These are phyloP conservation scores for Stegodyphus dumicola DNA, from an alignment of 1,140 invertebrate species.

Conservation along the genomic window DNA sequence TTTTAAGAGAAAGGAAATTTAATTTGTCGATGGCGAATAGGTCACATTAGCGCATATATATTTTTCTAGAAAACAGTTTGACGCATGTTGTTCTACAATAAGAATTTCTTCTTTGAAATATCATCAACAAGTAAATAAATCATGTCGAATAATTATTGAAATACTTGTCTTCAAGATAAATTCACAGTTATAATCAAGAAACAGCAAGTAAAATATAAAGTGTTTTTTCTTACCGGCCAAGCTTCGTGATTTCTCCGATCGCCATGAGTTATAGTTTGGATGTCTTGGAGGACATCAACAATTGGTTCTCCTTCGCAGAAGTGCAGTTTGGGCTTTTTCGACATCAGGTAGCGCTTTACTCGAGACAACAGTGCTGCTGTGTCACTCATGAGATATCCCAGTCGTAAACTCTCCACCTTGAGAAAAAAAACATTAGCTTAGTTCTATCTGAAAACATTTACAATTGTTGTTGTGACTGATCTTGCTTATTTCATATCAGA, in stretches of 20 bases:
- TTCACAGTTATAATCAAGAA: neutral
- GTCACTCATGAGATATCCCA: conserved; percentile 51
- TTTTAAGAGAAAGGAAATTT: too few relatives aligned
- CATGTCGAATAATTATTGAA: too few relatives aligned
- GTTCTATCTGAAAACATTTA: too few relatives aligned
- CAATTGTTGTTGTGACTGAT: too few relatives aligned
- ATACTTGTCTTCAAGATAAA: too few relatives aligned
- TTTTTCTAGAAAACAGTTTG: too few relatives aligned
- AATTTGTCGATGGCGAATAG: too few relatives aligned
- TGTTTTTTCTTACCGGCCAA: conserved; percentile 22
- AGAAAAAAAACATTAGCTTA: neutral
- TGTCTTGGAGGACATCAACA: conserved; percentile 44
- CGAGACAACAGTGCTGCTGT: conserved; percentile 7
- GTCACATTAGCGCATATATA: too few relatives aligned
- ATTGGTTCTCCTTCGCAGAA: conserved; percentile 55
- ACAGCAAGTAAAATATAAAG: neutral
- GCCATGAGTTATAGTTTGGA: conserved; percentile 34
- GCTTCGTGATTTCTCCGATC: conserved; percentile 37
- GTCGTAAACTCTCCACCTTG: conserved; percentile 51
- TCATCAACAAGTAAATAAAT: too few relatives aligned
- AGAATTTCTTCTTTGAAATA: too few relatives aligned
- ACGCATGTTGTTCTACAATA: too few relatives aligned
- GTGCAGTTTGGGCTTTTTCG: conserved; percentile 33
- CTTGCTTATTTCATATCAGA: too few relatives aligned
- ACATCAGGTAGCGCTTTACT: conserved; percentile 43